Percentiles rank a stretch among this genome's conserved stretches.
Evolutionary conservation across 2,888 invertebrate species (phyloP).

Genomic region (Drosophila hamatofila): DNA sequence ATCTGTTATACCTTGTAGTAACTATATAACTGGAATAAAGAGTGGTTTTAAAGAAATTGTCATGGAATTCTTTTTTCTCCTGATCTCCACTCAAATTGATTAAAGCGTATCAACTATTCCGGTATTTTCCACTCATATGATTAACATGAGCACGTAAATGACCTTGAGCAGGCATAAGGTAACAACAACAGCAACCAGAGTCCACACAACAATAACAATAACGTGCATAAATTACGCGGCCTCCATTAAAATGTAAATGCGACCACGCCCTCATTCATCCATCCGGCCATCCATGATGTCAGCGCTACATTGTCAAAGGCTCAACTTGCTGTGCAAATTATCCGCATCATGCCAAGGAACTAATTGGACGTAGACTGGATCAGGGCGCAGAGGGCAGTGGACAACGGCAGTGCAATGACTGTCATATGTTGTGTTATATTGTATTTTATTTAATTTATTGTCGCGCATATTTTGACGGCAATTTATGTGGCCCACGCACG

Average conservation of each 20-base stretch:
- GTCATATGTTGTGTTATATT: slow-evolving; percentile 32
- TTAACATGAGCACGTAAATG: slow-evolving; percentile 34
- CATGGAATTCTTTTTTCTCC: not conserved
- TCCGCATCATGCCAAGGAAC: slow-evolving; percentile 21
- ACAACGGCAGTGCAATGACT: slow-evolving; percentile 23
- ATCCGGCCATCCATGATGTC: slow-evolving; percentile 53
- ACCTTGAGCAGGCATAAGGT: slow-evolving; percentile 53
- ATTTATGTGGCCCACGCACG: slow-evolving; percentile 72
- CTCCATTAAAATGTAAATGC: slow-evolving; percentile 71
- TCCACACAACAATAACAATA: slow-evolving; percentile 41
- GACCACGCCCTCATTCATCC: slow-evolving; percentile 45
- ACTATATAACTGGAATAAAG: too few species aligned
- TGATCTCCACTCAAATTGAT: too few species aligned
- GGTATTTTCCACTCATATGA: slow-evolving; percentile 11
- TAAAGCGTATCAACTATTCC: not conserved
- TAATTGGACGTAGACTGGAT: not conserved
- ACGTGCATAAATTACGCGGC: slow-evolving; percentile 67
- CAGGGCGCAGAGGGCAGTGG: not conserved
- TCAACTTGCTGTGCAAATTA: slow-evolving; percentile 46
- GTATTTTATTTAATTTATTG: slow-evolving; percentile 67
- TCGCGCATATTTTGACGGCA: slow-evolving; percentile 63
- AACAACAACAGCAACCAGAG: slow-evolving; percentile 26
- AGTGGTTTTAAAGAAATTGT: not conserved
- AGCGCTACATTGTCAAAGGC: slow-evolving; percentile 47
- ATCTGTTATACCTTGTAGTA: too few species aligned